Percentiles rank a stretch among this genome's conserved stretches.
Conservation (phyloP, 2,797 vertebrate species). For the Pitangus sulphuratus region DNA sequence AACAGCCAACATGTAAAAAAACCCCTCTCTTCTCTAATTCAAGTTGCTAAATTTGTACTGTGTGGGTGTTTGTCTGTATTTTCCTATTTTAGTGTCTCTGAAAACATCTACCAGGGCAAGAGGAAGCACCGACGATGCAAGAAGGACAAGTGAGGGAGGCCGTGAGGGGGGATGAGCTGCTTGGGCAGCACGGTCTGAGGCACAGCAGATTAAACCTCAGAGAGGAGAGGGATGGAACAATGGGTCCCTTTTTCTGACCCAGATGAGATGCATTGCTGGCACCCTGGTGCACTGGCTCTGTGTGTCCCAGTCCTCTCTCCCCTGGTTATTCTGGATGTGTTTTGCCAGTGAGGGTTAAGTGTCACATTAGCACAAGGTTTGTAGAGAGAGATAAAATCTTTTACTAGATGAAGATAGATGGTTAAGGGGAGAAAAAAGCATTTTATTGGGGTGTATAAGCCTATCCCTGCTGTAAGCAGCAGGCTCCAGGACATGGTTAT, state of each 20-base stretch:
- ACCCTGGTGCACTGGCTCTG: background rate
- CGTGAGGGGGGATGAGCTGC: background rate
- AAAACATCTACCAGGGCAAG: background rate
- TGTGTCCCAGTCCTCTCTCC: background rate
- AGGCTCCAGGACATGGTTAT: background rate
- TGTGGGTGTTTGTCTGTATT: background rate
- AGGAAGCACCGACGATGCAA: background rate
- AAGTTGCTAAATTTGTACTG: background rate
- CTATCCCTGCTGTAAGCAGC: background rate
- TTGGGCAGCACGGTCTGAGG: fast-evolving
- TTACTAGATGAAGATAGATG: background rate
- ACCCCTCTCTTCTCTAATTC: background rate
- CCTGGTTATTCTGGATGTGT: background rate
- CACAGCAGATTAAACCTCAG: background rate
- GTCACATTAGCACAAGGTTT: background rate
- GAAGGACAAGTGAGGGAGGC: background rate
- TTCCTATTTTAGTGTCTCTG: background rate
- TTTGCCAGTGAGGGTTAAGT: background rate
- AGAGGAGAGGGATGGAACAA: background rate
- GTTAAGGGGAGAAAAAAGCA: background rate
- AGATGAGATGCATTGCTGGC: background rate
- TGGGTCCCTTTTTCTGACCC: background rate
- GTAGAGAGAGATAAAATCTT: background rate
- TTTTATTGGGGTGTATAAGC: background rate
- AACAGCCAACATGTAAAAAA: background rate